phyloP scores from a whole-genome alignment of 2,113 vertebrate species.

The Scalopus aquaticus region DNA sequence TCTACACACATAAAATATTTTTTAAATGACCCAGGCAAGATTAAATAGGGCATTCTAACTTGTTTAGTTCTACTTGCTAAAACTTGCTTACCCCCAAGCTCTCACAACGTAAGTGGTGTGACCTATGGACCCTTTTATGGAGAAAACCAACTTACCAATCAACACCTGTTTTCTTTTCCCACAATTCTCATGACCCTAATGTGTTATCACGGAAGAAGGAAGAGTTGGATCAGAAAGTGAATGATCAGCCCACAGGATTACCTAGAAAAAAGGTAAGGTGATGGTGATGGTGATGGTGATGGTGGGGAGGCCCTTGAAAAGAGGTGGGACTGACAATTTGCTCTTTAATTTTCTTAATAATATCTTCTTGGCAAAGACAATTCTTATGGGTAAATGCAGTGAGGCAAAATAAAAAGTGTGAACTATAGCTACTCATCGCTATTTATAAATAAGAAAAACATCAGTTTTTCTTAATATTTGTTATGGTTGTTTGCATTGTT shows the following conservation, averaged over 20 bases:
- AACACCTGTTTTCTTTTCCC: neutral
- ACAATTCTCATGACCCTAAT: neutral
- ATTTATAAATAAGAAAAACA: neutral
- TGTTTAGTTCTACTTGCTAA: neutral
- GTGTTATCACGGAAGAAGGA: neutral
- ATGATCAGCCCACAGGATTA: neutral
- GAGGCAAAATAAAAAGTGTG: neutral
- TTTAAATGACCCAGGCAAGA: neutral
- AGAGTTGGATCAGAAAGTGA: neutral
- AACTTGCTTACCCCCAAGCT: neutral
- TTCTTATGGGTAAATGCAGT: neutral
- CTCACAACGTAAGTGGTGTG: neutral
- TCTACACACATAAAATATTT: neutral
- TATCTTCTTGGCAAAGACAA: neutral
- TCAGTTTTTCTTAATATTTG: neutral
- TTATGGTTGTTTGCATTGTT: neutral
- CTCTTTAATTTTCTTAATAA: neutral
- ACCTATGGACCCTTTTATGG: neutral
- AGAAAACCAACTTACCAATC: neutral
- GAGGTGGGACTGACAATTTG: fast-evolving
- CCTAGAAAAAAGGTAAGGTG: neutral
- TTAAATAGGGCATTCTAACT: neutral
- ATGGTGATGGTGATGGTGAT: fast-evolving
- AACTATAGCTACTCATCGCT: neutral
- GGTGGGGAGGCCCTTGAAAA: neutral